phyloP scores from a whole-genome alignment of 2,888 invertebrate genomes.

The Macrophya annulata region DNA sequence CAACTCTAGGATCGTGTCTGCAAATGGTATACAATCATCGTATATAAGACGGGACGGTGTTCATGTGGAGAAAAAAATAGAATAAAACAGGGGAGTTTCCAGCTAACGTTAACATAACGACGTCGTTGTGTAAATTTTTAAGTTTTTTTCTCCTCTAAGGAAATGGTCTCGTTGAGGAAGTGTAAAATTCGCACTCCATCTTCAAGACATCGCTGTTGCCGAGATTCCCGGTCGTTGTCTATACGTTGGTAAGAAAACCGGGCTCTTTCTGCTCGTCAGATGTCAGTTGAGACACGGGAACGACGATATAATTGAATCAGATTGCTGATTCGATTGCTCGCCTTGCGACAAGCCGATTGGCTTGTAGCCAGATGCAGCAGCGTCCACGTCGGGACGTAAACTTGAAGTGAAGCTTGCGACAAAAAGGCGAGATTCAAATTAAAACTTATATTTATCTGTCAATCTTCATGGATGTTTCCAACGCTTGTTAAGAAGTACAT shows the following conservation, averaged over 20 bases:
- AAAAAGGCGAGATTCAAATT: conserved; percentile 5
- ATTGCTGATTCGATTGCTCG: conserved; percentile 43
- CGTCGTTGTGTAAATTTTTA: conserved; percentile 35
- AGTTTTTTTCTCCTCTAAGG: conserved; percentile 12
- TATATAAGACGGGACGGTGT: not conserved
- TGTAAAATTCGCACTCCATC: conserved; percentile 15
- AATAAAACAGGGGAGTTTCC: not conserved
- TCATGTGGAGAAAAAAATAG: conserved; percentile 3
- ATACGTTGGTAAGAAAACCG: not conserved
- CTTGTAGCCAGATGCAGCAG: conserved; percentile 30
- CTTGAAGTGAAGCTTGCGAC: conserved; percentile 23
- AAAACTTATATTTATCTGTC: conserved; percentile 38
- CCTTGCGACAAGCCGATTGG: conserved; percentile 46
- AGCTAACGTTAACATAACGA: conserved; percentile 37
- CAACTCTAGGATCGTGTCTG: not conserved
- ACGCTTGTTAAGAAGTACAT: not conserved
- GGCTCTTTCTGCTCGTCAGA: conserved; percentile 24
- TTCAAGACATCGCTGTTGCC: not conserved
- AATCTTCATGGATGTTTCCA: not conserved
- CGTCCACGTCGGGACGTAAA: not conserved
- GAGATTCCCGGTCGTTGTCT: not conserved
- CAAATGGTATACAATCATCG: conserved; percentile 23
- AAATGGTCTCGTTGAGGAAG: conserved; percentile 16
- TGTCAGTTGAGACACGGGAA: conserved; percentile 33
- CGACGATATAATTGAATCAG: conserved; percentile 40